These are phyloP conservation scores for Centropyge bicolor DNA, from an alignment of 2,797 vertebrate species.

Conservation along the genomic window DNA sequence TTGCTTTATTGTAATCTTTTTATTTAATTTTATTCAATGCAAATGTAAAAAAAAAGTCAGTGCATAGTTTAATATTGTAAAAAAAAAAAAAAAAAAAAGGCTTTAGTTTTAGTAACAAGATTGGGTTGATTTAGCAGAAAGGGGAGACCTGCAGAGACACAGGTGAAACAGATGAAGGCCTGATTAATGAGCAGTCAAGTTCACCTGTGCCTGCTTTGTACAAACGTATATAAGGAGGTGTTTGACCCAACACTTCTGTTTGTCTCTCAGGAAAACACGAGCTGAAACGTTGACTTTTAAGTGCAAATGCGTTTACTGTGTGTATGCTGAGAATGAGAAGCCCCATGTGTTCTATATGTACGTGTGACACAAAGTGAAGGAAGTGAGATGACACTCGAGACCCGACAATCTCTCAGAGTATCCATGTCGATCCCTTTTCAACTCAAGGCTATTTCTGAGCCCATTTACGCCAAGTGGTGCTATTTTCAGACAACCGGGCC, in stretches of 20 bases:
- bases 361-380: conserved; percentile 51
- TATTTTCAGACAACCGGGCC: conserved; percentile 63
- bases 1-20: background rate
- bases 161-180: background rate
- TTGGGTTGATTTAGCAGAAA: background rate
- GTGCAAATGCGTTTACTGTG: background rate
- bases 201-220: background rate
- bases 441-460: conserved; percentile 69
- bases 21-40: too few relatives aligned
- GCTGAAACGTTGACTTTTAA: background rate
- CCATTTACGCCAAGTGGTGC: conserved; percentile 56
- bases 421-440: conserved; percentile 58
- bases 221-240: background rate
- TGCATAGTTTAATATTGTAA: background rate
- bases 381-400: conserved; percentile 71
- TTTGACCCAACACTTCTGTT: background rate
- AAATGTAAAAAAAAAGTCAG: too few relatives aligned
- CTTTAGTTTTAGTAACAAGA: background rate
- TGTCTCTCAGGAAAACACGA: background rate
- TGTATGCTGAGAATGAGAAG: background rate
- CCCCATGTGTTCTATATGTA: background rate
- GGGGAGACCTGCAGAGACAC: background rate
- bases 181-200: background rate
- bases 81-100: too few relatives aligned
- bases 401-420: conserved; percentile 49